A percentile compares a stretch with the other conserved stretches of the same genome.
Evolutionary conservation across 1,140 invertebrate species (phyloP).

Genomic region (Agrypnia vestita): DNA sequence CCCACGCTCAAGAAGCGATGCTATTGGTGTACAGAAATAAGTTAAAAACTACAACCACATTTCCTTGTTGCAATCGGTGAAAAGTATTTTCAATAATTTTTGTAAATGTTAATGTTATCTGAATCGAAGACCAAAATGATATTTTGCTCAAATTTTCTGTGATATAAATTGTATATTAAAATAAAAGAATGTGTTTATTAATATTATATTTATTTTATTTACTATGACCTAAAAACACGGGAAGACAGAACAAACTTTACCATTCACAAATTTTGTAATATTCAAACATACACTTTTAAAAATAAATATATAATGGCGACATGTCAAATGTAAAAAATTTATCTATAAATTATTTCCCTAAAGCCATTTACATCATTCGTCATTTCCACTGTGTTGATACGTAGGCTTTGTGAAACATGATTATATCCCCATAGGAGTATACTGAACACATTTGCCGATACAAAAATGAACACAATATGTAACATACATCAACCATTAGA

Average conservation of each 20-base stretch:
- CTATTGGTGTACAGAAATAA: conserved; percentile 68
- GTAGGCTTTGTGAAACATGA: no score
- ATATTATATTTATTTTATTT: no score
- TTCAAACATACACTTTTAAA: neutral
- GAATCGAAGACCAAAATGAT: neutral
- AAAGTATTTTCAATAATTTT: neutral
- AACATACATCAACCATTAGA: no score
- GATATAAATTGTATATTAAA: no score
- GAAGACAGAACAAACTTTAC: no score
- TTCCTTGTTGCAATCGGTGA: conserved; percentile 32
- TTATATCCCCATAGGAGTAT: no score
- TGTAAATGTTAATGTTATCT: neutral
- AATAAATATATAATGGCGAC: neutral
- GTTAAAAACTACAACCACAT: conserved; percentile 52
- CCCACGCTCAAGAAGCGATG: conserved; percentile 69
- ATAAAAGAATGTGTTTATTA: no score
- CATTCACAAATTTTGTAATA: no score
- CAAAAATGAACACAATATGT: no score
- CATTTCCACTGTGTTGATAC: conserved; percentile 29
- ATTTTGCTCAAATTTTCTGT: neutral
- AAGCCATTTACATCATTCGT: conserved; percentile 28
- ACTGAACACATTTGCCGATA: no score
- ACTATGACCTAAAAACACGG: no score
- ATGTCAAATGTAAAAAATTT: neutral
- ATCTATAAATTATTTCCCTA: conserved; percentile 57